Evolutionary conservation across 2,113 vertebrate genomes (phyloP).

Genomic region (Takifugu bimaculatus): DNA sequence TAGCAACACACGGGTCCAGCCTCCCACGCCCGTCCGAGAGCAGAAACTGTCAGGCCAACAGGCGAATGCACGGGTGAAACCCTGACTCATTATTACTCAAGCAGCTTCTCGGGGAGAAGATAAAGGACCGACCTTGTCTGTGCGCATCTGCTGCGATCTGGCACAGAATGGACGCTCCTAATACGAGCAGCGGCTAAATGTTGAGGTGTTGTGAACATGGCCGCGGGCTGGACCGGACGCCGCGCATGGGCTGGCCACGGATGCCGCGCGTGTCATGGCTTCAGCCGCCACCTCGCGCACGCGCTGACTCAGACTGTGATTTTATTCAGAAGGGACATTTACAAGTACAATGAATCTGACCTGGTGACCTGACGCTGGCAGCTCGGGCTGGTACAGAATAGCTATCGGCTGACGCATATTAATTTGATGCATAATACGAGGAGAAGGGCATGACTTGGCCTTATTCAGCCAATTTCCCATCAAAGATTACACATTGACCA

Average conservation of each 20-base stretch:
- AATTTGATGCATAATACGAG: constrained; percentile 53
- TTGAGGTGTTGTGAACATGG: constrained; percentile 42
- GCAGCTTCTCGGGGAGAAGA: constrained; percentile 37
- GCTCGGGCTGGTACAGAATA: constrained; percentile 34
- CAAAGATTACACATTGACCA: constrained; percentile 43
- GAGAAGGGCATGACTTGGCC: constrained; percentile 42
- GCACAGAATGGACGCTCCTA: constrained; percentile 15
- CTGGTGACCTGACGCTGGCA: constrained; percentile 46
- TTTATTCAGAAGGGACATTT: constrained; percentile 62
- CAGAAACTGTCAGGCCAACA: constrained; percentile 16
- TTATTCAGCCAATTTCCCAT: constrained; percentile 50
- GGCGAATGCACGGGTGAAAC: constrained; percentile 58
- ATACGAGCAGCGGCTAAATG: constrained; percentile 22
- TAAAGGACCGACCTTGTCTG: constrained; percentile 36
- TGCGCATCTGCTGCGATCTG: constrained; percentile 33
- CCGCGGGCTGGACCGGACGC: constrained; percentile 38
- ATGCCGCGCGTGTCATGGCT: constrained; percentile 11
- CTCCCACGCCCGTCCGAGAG: constrained; percentile 38
- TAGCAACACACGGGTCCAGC: constrained; percentile 1
- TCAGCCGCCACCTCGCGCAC: constrained; percentile 8
- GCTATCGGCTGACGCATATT: constrained; percentile 42
- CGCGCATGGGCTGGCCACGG: constrained; percentile 2
- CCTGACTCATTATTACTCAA: constrained; percentile 59
- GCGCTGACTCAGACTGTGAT: constrained; percentile 50
- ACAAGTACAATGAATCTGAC: constrained; percentile 57